Evolutionary conservation across 2,113 vertebrate genomes (phyloP), one percentile per base, ranked within the genome.

Genomic region (Austrofundulus limnaeus): DNA sequence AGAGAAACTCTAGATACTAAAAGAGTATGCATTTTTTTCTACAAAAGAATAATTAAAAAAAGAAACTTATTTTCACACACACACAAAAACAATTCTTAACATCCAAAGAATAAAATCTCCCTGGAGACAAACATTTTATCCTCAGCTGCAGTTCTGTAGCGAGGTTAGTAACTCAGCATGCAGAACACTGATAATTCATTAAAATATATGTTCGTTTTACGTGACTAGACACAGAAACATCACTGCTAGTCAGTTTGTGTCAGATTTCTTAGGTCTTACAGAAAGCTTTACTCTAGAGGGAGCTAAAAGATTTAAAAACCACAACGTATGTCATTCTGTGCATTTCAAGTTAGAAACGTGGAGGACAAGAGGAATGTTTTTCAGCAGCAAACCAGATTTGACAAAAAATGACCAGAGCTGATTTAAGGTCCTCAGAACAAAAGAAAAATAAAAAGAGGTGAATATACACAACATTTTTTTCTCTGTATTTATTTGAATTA

Each of bases 221-320:
- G 2, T 2, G 15, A 41, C 39, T 5, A 17, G n/a, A 46, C n/a
- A 28, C 3, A 46, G 11, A 20, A 45, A 2, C 17, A 34, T 34
- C 9, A 34, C 31, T 34, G 31, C 9, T 5, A 5, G 31, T 34
- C 31, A 34, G 31, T 34, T 34, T 34, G 31, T 34, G 31, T 34
- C 31, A 34, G 31, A 34, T 34, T 9, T 10, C 3, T 28, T 20
- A 34, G 28, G 17, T 53, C 19, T 50, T 52, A 37, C 52, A 57
- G 37, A 50, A 43, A 19, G 15, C 39, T 16, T n/a, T 7, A 56
- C 43, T 56, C 61, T 82, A 51, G 70, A 77, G 70, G 66, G 53
- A 23, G 70, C 49, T 6, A 21, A 61, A 23, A 54, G 56, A 37
- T 62, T 59, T 72, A 72, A 77, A 73, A 69, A 73, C 49, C n/a